These are phyloP conservation scores for Chydorus sphaericus DNA, from an alignment of 2,888 invertebrate genomes.

Conservation along the genomic window DNA sequence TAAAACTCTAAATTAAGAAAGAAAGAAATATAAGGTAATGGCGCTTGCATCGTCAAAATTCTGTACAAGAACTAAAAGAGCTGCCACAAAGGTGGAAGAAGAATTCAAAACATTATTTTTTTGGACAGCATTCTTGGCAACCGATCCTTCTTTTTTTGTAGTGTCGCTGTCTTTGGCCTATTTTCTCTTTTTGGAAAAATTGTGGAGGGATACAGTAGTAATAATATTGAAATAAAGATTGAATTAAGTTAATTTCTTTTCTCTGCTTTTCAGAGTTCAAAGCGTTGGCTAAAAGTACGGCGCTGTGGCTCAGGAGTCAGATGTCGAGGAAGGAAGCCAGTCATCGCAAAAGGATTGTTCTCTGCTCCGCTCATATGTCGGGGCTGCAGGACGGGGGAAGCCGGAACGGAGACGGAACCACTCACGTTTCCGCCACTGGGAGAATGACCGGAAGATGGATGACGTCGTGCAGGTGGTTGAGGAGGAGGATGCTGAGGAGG, in stretches of 20 bases:
- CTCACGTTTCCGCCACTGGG: not conserved
- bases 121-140: slow-evolving; percentile 5
- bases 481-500: slow-evolving; percentile 11
- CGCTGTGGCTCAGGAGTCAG: slow-evolving; percentile 36
- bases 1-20: too few species aligned
- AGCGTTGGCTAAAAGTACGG: slow-evolving; percentile 9
- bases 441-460: not conserved
- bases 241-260: not conserved
- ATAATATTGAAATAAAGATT: not conserved
- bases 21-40: too few species aligned
- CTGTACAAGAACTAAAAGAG: too few species aligned
- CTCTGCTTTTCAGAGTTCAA: slow-evolving; percentile 1
- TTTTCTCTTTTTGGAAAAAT: not conserved
- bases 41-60: too few species aligned
- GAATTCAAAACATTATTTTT: too few species aligned
- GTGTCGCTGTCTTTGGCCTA: not conserved
- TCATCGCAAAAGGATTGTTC: not conserved
- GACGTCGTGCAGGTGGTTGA: slow-evolving; percentile 8
- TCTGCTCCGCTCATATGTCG: slow-evolving; percentile 10
- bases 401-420: slow-evolving; percentile 13
- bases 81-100: not conserved
- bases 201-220: not conserved
- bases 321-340: slow-evolving; percentile 20
- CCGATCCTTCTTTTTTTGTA: not conserved
- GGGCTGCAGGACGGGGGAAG: slow-evolving; percentile 14